Evolutionary conservation across 2,797 vertebrate genomes (phyloP), one percentile per base, ranked within the genome.

Genomic region (Cetoscarus ocellatus): DNA sequence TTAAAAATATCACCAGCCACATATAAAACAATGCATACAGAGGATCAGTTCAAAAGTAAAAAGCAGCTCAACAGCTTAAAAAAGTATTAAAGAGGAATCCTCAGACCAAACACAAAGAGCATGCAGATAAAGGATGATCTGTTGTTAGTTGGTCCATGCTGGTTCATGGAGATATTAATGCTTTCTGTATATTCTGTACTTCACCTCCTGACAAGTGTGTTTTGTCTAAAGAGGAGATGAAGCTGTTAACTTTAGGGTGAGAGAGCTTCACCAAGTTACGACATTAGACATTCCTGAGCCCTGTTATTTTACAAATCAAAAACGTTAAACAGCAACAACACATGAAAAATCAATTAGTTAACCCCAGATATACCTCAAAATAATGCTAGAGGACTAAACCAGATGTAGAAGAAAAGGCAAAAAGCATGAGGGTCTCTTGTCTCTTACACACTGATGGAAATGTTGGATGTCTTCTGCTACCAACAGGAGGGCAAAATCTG

Each of bases 1-100:
- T 82, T 84, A 86, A 89, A 89, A 90, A 87, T 77, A 80, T 88
- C 87, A 89, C 86, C 86, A 90, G 86, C 77, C 86, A 89, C 86
- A 88, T 84, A 83, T 63, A 77, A 89, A 90, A 87, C 82, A 73
- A 87, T 87, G 77, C 63, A 88, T 75, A 82, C 72, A 85, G 79
- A 83, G 68, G 83, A 88, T 80, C 74, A 79, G 79, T 80, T 84
- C 14, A 50, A 75, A 88, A 35, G n/a, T 53, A 64, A 80, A 71
- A 71, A 86, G 81, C 75, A 91, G 83, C 80, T 78, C 42, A 70
- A 75, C 49, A 63, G 61, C 81, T 78, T 56, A 63, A 84, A 68
- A 63, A 45, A 78, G 52, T 64, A 71, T 79, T 77, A 75, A 86
- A 70, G 67, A 87, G 71, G 63, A 74, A 58, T 84, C 52, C 74